Conservation (phyloP, 2,888 invertebrate genomes). For the Fabriciana adippe region DNA sequence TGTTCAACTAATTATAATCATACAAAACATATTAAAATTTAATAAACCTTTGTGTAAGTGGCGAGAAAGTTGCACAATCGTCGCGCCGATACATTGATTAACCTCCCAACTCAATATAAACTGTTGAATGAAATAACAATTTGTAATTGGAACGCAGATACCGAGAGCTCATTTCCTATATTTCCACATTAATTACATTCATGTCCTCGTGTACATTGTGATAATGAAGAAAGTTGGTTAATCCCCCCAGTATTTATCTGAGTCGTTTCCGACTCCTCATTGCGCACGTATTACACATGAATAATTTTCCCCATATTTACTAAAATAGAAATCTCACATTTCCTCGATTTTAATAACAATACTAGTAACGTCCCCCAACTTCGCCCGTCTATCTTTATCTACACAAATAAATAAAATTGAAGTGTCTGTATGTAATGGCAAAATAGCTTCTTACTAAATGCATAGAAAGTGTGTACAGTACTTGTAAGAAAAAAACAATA, state of each 20-base stretch:
- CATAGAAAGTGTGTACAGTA: no score
- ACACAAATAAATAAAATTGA: no score
- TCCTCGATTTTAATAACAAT: conserved; percentile 6
- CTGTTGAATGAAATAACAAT: conserved; percentile 30
- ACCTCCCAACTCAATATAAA: conserved; percentile 19
- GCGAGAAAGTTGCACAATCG: conserved; percentile 4
- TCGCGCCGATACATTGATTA: conserved; percentile 25
- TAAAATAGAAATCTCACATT: conserved; percentile 38
- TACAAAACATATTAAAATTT: not conserved
- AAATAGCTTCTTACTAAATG: no score
- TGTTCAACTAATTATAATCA: not conserved
- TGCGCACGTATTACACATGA: conserved; percentile 46
- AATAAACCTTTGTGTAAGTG: not conserved
- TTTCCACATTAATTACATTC: conserved; percentile 36
- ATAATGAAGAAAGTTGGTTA: conserved; percentile 35
- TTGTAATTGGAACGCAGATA: conserved; percentile 31
- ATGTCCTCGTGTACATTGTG: conserved; percentile 30
- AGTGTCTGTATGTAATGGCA: no score
- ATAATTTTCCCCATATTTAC: conserved; percentile 51
- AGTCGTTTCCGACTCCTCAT: conserved; percentile 44
- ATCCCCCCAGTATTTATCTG: conserved; percentile 40
- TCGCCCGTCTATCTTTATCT: no score
- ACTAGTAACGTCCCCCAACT: no score
- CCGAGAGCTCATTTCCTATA: conserved; percentile 32
- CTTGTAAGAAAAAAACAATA: no score